Evolutionary conservation across 2,113 vertebrate species (phyloP).

Genomic region (Cavia porcellus): DNA sequence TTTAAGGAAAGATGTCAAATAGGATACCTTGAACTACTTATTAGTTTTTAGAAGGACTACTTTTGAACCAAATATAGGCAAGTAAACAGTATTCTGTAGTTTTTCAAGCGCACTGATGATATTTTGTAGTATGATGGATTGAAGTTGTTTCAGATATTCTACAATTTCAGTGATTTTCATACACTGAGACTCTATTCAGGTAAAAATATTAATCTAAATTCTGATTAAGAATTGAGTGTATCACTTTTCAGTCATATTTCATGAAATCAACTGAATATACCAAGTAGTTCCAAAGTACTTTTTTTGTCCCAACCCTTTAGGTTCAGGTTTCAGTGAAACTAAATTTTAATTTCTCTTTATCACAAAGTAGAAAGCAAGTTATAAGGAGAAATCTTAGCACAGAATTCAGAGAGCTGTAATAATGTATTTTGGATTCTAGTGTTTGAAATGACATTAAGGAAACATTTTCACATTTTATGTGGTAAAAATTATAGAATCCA

Average conservation of each 20-base stretch:
- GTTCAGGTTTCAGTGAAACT: not conserved
- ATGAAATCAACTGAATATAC: slow-evolving; percentile 72
- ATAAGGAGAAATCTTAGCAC: slow-evolving; percentile 45
- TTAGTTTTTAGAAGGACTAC: slow-evolving; percentile 71
- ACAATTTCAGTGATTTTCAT: slow-evolving; percentile 79
- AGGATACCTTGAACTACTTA: slow-evolving; percentile 60
- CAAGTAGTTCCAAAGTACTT: slow-evolving; percentile 64
- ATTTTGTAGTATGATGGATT: slow-evolving; percentile 77
- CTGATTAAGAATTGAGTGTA: slow-evolving; percentile 64
- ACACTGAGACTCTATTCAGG: slow-evolving; percentile 76
- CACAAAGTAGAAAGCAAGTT: slow-evolving; percentile 49
- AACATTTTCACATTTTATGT: slow-evolving; percentile 44
- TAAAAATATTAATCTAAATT: slow-evolving; percentile 80
- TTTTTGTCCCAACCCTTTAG: slow-evolving; percentile 45
- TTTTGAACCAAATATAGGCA: slow-evolving; percentile 74
- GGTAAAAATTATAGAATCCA: slow-evolving; percentile 36
- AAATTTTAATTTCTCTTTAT: slow-evolving; percentile 54
- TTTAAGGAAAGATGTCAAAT: slow-evolving; percentile 69
- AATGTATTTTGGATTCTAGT: slow-evolving; percentile 1
- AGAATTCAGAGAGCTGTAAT: slow-evolving; percentile 54
- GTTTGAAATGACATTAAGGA: slow-evolving; percentile 44
- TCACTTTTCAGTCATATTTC: slow-evolving; percentile 74
- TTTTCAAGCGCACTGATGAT: slow-evolving; percentile 73
- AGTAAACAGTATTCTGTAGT: slow-evolving; percentile 77
- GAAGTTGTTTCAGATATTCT: slow-evolving; percentile 77